These are phyloP conservation scores for Drosophila navojoa DNA, from an alignment of 1,140 invertebrate species.

Conservation along the genomic window DNA sequence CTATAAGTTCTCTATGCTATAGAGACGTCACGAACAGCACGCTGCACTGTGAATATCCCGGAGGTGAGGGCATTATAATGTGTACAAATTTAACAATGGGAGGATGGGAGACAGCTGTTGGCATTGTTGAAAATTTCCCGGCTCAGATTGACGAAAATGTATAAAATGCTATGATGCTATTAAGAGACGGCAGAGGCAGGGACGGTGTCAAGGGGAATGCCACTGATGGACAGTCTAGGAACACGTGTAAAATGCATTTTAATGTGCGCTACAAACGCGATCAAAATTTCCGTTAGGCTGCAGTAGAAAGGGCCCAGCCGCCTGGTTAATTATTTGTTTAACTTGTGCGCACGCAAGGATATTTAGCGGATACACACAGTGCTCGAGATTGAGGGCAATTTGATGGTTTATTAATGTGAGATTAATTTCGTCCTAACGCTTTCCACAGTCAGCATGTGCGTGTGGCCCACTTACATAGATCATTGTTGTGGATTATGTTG, in stretches of 20 bases:
- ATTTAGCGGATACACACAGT: constrained; percentile 18
- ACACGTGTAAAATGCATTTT: constrained; percentile 69
- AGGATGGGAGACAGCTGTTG: constrained; percentile 60
- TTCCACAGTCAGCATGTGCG: constrained; percentile 44
- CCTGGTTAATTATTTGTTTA: constrained; percentile 79
- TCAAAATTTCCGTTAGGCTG: constrained; percentile 7
- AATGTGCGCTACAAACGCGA: constrained; percentile 72
- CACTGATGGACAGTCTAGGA: constrained; percentile 11
- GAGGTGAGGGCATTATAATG: constrained; percentile 50
- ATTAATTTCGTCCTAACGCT: constrained; percentile 78
- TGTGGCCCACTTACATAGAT: neutral
- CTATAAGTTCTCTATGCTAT: neutral
- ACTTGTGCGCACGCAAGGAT: constrained; percentile 64
- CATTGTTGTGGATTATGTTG: constrained; percentile 20
- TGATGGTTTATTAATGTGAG: constrained; percentile 72
- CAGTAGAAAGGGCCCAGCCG: neutral
- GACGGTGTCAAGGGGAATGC: neutral
- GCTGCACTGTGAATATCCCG: neutral
- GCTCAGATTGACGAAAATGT: constrained; percentile 62
- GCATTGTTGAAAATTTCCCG: constrained; percentile 80
- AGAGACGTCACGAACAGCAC: neutral
- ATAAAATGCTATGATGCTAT: neutral
- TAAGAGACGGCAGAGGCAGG: neutral
- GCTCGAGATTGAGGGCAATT: constrained; percentile 27
- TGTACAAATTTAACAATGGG: constrained; percentile 27